Conservation (phyloP, 2,113 vertebrate species). For the Harpagus bidentatus region DNA sequence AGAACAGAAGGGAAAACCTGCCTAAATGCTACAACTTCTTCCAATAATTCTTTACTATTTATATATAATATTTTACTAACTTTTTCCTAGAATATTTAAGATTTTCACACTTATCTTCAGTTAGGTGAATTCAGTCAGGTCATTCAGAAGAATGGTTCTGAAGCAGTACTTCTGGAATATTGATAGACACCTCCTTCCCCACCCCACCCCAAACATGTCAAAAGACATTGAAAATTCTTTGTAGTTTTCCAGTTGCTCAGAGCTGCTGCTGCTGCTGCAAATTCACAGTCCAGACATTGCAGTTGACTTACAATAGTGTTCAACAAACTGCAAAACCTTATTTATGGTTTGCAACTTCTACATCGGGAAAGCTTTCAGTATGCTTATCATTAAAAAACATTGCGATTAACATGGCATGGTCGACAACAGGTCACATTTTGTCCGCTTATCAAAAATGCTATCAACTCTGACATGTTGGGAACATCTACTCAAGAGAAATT, state of each 20-base stretch:
- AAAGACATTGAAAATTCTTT: background rate
- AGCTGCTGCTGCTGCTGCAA: background rate
- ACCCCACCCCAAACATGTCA: fast-evolving
- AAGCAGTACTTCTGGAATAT: background rate
- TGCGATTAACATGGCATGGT: background rate
- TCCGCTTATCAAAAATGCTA: background rate
- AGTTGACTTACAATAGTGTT: fast-evolving
- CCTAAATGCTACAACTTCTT: background rate
- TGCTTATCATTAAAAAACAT: background rate
- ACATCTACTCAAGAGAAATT: background rate
- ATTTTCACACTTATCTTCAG: background rate
- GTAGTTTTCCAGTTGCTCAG: background rate
- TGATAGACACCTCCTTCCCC: background rate
- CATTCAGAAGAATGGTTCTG: background rate
- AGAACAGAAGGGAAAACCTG: background rate
- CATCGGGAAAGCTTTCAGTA: background rate
- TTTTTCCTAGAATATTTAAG: background rate
- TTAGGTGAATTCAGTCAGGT: background rate
- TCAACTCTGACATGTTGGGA: background rate
- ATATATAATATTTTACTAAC: background rate
- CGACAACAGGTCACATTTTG: background rate
- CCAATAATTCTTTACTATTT: background rate
- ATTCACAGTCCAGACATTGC: background rate
- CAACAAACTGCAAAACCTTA: background rate
- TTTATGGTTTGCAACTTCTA: background rate